These are phyloP conservation scores for Toxonevra muliebris DNA, from an alignment of 2,888 invertebrate species.

Conservation along the genomic window DNA sequence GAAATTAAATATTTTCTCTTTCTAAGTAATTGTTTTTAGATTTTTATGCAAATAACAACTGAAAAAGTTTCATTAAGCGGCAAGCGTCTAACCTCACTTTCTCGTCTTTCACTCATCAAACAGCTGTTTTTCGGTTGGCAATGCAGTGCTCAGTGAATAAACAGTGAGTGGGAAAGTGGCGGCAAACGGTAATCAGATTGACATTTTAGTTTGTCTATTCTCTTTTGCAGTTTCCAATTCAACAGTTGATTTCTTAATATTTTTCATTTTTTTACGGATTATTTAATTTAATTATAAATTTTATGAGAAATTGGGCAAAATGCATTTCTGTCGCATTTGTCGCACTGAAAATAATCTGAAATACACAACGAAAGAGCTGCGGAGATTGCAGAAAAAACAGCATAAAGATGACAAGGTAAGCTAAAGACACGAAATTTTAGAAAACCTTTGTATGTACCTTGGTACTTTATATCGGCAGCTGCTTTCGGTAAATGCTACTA, in stretches of 20 bases:
- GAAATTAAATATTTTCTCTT: too few species aligned
- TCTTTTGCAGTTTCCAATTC: background rate
- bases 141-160: too few species aligned
- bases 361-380: slow-evolving; percentile 41
- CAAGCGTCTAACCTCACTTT: too few species aligned
- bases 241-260: background rate
- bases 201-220: too few species aligned
- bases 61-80: too few species aligned
- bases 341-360: slow-evolving; percentile 45
- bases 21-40: too few species aligned
- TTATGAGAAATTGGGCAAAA: slow-evolving; percentile 20
- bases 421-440: background rate
- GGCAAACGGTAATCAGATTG: too few species aligned
- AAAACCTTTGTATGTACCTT: slow-evolving; percentile 10
- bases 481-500: background rate
- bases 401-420: slow-evolving; percentile 27
- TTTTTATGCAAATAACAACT: too few species aligned
- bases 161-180: too few species aligned
- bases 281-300: too few species aligned
- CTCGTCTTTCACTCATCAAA: too few species aligned
- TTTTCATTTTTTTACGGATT: background rate
- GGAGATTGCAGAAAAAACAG: slow-evolving; percentile 38
- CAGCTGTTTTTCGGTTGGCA: too few species aligned
- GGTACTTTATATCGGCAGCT: slow-evolving; percentile 7
- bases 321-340: slow-evolving; percentile 45